phyloP scores from a whole-genome alignment of 2,113 vertebrate species.

The human (Homo sapiens) region DNA sequence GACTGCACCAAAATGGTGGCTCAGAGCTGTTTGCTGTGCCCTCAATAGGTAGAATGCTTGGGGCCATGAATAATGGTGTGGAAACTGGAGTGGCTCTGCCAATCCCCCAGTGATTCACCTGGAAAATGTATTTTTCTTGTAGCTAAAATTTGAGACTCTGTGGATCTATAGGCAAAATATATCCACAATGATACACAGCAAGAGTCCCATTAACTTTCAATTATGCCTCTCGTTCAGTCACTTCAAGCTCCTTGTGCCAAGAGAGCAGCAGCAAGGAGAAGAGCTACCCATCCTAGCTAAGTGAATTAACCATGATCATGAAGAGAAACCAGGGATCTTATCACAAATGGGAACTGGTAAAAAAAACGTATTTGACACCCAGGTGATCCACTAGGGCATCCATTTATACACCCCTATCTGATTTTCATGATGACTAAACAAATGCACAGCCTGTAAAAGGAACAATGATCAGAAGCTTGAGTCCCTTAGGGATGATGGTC shows the following conservation, averaged over 20 bases:
- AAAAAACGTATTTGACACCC: not conserved
- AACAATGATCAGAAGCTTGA: not conserved
- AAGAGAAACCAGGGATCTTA: not conserved
- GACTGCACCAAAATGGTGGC: too few species aligned
- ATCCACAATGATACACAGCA: not conserved
- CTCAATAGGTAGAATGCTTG: not conserved
- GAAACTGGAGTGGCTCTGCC: not conserved
- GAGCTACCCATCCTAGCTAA: not conserved
- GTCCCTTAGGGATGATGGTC: not conserved
- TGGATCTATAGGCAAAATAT: not conserved
- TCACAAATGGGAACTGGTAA: not conserved
- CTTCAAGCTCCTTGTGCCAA: not conserved
- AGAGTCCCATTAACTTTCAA: not conserved
- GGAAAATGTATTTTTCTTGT: not conserved
- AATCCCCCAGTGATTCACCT: not conserved
- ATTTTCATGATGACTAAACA: not conserved
- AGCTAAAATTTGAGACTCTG: not conserved
- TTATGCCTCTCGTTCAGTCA: not conserved
- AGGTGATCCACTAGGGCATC: not conserved
- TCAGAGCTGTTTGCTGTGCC: not conserved
- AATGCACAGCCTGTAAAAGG: not conserved
- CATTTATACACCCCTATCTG: not conserved
- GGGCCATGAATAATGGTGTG: not conserved
- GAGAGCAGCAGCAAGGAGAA: not conserved
- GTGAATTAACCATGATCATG: too few species aligned